phyloP scores from a whole-genome alignment of 1,140 invertebrate genomes.

The Coelopa frigida region DNA sequence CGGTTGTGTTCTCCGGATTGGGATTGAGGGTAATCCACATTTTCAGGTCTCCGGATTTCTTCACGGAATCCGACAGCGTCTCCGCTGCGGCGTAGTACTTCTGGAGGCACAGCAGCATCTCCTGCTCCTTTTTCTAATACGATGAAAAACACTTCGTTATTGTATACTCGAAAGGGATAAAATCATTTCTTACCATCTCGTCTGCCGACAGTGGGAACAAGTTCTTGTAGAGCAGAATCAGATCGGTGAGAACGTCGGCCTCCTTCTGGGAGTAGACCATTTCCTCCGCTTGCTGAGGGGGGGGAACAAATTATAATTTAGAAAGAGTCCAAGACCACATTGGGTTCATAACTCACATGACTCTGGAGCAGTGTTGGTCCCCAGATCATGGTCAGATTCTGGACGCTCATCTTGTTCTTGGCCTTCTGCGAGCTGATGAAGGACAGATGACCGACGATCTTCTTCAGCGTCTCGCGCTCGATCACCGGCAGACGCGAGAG shows the following conservation, averaged over 20 bases:
- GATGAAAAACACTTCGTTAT: slow-evolving; percentile 49
- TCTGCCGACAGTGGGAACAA: slow-evolving; percentile 49
- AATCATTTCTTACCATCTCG: slow-evolving; percentile 40
- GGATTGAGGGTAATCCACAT: slow-evolving; percentile 58
- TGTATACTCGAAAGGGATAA: neutral
- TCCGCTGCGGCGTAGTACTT: slow-evolving; percentile 54
- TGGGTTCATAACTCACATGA: slow-evolving; percentile 45
- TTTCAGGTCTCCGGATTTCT: slow-evolving; percentile 68
- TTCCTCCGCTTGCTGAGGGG: slow-evolving; percentile 24
- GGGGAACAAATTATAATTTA: neutral
- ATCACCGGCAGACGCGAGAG: slow-evolving; percentile 60
- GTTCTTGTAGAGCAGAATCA: slow-evolving; percentile 53
- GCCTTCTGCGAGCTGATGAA: slow-evolving; percentile 66
- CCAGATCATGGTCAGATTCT: slow-evolving; percentile 78
- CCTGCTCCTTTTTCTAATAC: slow-evolving; percentile 54
- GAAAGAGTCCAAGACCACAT: slow-evolving; percentile 9
- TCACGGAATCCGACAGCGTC: slow-evolving; percentile 48
- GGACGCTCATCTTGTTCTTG: slow-evolving; percentile 69
- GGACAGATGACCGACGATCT: slow-evolving; percentile 70
- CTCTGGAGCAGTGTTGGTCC: slow-evolving; percentile 73
- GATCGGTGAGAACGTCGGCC: slow-evolving; percentile 59
- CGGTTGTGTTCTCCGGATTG: slow-evolving; percentile 35
- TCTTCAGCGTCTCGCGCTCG: slow-evolving; percentile 63
- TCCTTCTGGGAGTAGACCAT: slow-evolving; percentile 56
- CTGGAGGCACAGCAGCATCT: slow-evolving; percentile 62